These are phyloP conservation scores for Apamea crenata DNA, from an alignment of 2,888 invertebrate species.

Conservation along the genomic window DNA sequence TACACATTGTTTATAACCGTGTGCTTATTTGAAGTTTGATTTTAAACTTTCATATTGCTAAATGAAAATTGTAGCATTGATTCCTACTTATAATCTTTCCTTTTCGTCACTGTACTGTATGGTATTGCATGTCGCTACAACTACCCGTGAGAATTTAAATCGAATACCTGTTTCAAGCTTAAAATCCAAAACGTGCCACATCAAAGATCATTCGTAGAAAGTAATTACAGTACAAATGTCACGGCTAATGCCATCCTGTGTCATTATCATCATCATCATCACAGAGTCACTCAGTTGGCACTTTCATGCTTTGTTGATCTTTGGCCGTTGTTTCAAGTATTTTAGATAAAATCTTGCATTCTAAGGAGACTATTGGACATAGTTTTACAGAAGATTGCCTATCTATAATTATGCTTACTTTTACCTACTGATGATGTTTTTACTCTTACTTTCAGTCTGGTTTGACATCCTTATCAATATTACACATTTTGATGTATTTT, in stretches of 20 bases:
- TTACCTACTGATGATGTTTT: neutral
- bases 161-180: neutral
- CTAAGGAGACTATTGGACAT: neutral
- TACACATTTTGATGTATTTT: neutral
- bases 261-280: slow-evolving; percentile 63
- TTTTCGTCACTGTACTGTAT: neutral
- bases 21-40: neutral
- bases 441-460: too few relatives aligned
- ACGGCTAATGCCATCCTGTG: slow-evolving; percentile 45
- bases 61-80: neutral
- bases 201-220: slow-evolving; percentile 49
- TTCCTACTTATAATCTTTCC: neutral
- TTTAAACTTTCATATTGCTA: neutral
- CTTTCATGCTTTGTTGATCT: slow-evolving; percentile 64
- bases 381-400: neutral
- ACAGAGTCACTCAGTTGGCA: slow-evolving; percentile 57
- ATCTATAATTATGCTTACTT: neutral
- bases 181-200: slow-evolving; percentile 31
- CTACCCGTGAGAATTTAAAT: neutral
- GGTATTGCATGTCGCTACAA: neutral
- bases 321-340: slow-evolving; percentile 35
- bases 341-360: slow-evolving; percentile 47
- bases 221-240: slow-evolving; percentile 53
- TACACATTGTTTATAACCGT: neutral
- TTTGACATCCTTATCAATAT: neutral